These are phyloP conservation scores for Ormyrus pomaceus DNA, from an alignment of 2,888 invertebrate genomes.

Conservation along the genomic window DNA sequence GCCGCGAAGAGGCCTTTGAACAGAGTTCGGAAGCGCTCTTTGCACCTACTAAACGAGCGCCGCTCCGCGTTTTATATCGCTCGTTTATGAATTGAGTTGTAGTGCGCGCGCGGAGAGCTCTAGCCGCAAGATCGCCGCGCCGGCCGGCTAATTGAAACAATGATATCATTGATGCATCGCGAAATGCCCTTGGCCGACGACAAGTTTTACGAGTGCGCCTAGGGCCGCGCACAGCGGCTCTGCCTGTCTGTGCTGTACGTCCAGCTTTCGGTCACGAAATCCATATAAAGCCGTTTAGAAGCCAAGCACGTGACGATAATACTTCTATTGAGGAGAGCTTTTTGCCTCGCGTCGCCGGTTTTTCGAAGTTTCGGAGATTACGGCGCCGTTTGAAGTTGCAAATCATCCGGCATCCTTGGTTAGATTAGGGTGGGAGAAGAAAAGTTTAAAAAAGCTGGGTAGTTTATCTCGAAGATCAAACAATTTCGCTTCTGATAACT, in stretches of 20 bases:
- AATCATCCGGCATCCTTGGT: no score
- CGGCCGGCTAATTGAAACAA: conserved; percentile 40
- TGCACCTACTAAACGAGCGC: conserved; percentile 5
- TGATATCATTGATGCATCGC: conserved; percentile 43
- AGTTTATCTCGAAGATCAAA: no score
- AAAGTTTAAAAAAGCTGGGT: no score
- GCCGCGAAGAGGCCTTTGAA: no score
- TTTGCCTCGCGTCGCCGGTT: no score
- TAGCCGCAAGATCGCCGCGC: no score
- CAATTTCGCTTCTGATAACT: no score
- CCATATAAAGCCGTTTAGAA: not conserved
- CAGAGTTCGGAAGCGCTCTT: conserved; percentile 9
- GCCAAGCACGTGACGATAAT: no score
- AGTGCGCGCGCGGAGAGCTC: not conserved
- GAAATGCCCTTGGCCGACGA: conserved; percentile 16
- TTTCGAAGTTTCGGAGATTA: no score
- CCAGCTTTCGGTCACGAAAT: not conserved
- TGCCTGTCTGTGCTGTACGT: not conserved
- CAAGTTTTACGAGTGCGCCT: conserved; percentile 1
- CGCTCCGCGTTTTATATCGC: not conserved
- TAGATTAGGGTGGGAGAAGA: no score
- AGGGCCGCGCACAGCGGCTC: not conserved
- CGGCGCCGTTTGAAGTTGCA: no score
- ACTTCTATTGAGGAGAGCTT: no score
- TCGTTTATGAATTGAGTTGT: conserved; percentile 20